A percentile compares a stretch with the other conserved stretches of the same genome.
Evolutionary conservation across 2,797 vertebrate species (phyloP).

Genomic region (Tokudaia tokunoshimensis): DNA sequence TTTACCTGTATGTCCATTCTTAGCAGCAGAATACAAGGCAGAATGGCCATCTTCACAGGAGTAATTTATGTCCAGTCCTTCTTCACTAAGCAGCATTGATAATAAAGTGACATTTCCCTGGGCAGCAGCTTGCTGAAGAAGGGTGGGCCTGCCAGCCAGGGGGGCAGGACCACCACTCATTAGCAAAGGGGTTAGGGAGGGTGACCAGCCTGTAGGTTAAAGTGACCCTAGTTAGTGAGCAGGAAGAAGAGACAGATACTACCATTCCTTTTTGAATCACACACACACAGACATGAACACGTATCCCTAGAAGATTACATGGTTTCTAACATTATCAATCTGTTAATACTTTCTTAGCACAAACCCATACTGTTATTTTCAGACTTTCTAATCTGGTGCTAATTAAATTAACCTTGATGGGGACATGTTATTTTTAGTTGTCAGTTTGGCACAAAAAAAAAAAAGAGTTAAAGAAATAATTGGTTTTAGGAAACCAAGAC

Average conservation of each 20-base stretch:
- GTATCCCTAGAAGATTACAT: conserved; percentile 50
- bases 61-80: conserved; percentile 94
- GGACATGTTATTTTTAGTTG: conserved; percentile 73
- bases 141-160: conserved; percentile 99
- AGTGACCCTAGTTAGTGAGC: conserved; percentile 89
- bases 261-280: conserved; percentile 61
- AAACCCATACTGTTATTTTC: conserved; percentile 67
- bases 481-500: conserved; percentile 54
- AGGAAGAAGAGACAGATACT: conserved; percentile 75
- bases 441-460: conserved; percentile 65
- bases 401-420: conserved; percentile 59
- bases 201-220: conserved; percentile 97
- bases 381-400: conserved; percentile 52
- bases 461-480: conserved; percentile 60
- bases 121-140: conserved; percentile 99
- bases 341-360: conserved; percentile 81
- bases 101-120: conserved; percentile 99
- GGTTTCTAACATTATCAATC: conserved; percentile 71
- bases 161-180: conserved; percentile 98
- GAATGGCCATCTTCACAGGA: conserved; percentile 94
- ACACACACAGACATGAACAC: conserved; percentile 47
- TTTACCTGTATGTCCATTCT: conserved; percentile 96
- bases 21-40: conserved; percentile 99
- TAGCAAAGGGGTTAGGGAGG: conserved; percentile 97
- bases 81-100: conserved; percentile 99